Base-by-base conservation (phyloP, 2,797 vertebrate genomes). In the Perdix hodgsoniae region DNA sequence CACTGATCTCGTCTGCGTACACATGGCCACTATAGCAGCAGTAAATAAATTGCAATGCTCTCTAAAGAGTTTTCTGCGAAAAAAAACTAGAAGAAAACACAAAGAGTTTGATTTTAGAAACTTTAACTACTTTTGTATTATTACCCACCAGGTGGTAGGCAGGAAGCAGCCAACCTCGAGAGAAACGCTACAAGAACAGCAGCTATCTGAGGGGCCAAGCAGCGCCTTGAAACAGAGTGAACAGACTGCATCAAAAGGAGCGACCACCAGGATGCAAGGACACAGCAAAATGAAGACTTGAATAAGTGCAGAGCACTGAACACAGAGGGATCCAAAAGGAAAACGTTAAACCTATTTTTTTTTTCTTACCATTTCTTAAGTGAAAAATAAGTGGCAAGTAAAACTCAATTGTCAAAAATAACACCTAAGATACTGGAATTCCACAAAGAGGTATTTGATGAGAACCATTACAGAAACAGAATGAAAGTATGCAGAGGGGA, bases 61-160 rank as follows among this genome's bases (percentile, higher is more conserved):
- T 86, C 24, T 57, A 52, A 85, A 95, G 78, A 85, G 54, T 81
- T 76, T 83, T 87, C 66, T 67, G 73, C 81, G 88, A 74, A 92
- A 92, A 92, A 94, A 77, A 72, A 54, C 17, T 5, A 31, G 31
- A 52, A 52, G 10, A 52, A 29, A 18, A 29, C 50, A 29, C 9
- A 81, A 26, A 64, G n/a, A 15, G 33, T 71, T 94, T 91, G 85
- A 95, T 92, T 96, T 96, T 92, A 95, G 86, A 95, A 96, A 67
- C 44, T 11, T 49, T 39, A 95, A 95, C 76, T 73, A 93, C 24
- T 93, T 66, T 90, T 42, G 64, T 52, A 91, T 91, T 91, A 88
- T 92, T 73, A 94, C 92, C 86, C 86, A 78, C 39, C 83, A 86
- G 90, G 87, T 91, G 76, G 90, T 90, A 91, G 80, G 93, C 3